Conservation (phyloP, 2,797 vertebrate species). For the Lepidocolaptes lacrymiger region DNA sequence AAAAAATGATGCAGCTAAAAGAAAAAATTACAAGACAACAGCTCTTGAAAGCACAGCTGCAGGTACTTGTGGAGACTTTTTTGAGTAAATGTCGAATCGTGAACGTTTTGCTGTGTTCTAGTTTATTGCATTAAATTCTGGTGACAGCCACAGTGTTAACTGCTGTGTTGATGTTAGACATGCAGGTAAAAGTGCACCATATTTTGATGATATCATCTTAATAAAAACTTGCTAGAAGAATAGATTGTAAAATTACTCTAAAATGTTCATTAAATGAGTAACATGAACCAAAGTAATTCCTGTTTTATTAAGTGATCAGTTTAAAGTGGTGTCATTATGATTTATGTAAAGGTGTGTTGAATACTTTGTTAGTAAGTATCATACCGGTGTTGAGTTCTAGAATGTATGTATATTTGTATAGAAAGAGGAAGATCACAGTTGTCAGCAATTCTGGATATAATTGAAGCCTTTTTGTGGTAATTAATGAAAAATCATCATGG, state of each 20-base stretch:
- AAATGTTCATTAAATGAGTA: background rate
- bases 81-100: background rate
- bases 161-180: background rate
- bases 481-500: background rate
- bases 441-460: background rate
- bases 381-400: background rate
- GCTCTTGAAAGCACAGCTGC: constrained; percentile 85
- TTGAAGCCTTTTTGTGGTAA: background rate
- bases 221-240: background rate
- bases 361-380: background rate
- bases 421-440: background rate
- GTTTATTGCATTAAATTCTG: background rate
- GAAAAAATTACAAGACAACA: constrained; percentile 86
- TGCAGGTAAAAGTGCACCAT: background rate
- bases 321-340: background rate
- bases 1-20: constrained; percentile 91
- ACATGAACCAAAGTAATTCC: background rate
- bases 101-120: background rate
- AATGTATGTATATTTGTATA: background rate
- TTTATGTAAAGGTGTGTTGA: background rate
- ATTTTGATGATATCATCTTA: background rate
- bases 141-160: background rate
- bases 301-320: background rate
- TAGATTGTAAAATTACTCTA: background rate
- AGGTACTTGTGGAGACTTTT: constrained; percentile 67